A percentile compares a stretch with the other conserved stretches of the same genome.
Conservation (phyloP, 2,797 vertebrate genomes). For the Telmatherina bonti region DNA sequence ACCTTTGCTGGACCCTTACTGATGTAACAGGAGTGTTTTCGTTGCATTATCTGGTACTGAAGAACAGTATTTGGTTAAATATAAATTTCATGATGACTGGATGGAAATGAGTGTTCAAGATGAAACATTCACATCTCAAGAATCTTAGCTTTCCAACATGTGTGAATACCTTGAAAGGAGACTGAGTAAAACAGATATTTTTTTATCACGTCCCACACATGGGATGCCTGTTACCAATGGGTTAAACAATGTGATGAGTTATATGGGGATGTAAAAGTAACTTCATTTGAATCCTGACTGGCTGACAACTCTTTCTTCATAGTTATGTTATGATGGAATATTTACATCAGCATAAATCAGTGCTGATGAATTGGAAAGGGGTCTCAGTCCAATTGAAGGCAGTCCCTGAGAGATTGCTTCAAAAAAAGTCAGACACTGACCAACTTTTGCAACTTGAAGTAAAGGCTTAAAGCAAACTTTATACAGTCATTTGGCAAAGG, state of each 20-base stretch:
- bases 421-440: slow-evolving; percentile 50
- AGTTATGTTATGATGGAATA: slow-evolving; percentile 47
- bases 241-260: slow-evolving; percentile 32
- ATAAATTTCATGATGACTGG: no score
- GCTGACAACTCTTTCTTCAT: neutral
- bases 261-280: neutral
- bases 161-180: no score
- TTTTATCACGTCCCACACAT: slow-evolving; percentile 26
- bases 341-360: slow-evolving; percentile 60
- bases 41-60: no score
- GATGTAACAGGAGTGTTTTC: no score
- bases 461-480: slow-evolving; percentile 38
- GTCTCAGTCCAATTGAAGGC: slow-evolving; percentile 71
- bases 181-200: no score
- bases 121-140: no score
- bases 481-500: slow-evolving; percentile 7
- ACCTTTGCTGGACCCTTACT: no score
- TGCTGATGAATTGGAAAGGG: slow-evolving; percentile 34
- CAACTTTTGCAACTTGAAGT: slow-evolving; percentile 41
- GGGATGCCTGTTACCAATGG: no score
- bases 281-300: neutral
- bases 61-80: no score
- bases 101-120: no score
- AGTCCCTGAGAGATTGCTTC: slow-evolving; percentile 45
- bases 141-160: no score